Base-by-base conservation (phyloP, 2,113 vertebrate species). In the Tonatia bakeri region DNA sequence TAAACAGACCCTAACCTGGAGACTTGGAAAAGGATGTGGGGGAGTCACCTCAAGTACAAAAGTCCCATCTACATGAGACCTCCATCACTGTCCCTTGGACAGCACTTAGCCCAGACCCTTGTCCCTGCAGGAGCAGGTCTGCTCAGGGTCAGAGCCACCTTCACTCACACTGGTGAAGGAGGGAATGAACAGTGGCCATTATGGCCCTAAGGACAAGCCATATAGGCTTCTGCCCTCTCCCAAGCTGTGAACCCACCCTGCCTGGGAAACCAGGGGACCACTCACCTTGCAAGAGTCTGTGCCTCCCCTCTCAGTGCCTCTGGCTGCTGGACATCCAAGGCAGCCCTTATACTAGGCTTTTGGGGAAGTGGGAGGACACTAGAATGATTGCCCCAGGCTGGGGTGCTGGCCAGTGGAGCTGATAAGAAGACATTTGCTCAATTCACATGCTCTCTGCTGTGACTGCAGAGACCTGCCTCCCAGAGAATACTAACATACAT, bases 311-410 rank as follows among this genome's bases (percentile, higher is more conserved):
- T 19, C 61, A 38, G 90, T 38, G n/a, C 15, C 14, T 59, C 56
- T 64, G 87, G 36, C 47, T 22, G 14, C 33, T 16, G 61, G 1
- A 1, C 52, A 4, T 28, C 31, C 36, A 61, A 14, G 19, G 12
- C 59, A 61, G 70, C 50, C 20, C 33, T 97, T 97, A 97, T 96
- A 96, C 7, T 33, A 2, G 26, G 56, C 2, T 65, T 96, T 70
- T 52, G 70, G 69, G 95, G 96, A 98, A 97, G 92, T 96, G 5
- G n/a, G 45, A 80, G 54, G 87, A 61, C 52, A 28, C 22, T 47
- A 22, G 26, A n/a, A 36, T 36, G 56, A 76, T 97, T 97, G 88
- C 94, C 36, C 85, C 95, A 96, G 77, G 54, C n/a, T 10, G 10
- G 4, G 16, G 45, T 24, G 22, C 20, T 14, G 11, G 15, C 9